Evolutionary conservation across 2,113 vertebrate genomes (phyloP).

Genomic region (Pleuronectes platessa): DNA sequence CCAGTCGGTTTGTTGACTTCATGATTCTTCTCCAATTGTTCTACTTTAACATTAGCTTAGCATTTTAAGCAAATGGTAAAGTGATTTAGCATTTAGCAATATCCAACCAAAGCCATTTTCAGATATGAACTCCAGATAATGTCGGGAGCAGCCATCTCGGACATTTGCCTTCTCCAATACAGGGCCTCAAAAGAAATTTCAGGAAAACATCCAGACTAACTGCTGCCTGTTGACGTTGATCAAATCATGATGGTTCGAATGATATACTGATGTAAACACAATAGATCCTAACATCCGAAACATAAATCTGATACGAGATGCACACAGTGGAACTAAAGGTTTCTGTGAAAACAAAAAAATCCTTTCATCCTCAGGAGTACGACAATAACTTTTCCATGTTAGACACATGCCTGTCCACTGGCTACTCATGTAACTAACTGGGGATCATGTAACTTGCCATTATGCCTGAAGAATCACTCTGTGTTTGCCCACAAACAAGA

Average conservation of each 20-base stretch:
- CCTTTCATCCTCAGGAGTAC: background rate
- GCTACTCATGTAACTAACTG: background rate
- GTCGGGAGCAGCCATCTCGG: too few species aligned
- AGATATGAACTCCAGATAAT: too few species aligned
- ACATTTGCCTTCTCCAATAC: too few species aligned
- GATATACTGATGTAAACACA: background rate
- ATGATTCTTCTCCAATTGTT: background rate
- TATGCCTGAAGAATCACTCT: constrained; percentile 3
- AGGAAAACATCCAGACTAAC: too few species aligned
- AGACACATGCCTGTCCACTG: background rate
- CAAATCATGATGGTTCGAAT: background rate
- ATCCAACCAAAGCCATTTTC: too few species aligned
- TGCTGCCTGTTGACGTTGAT: background rate
- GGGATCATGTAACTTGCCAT: background rate
- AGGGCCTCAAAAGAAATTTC: too few species aligned
- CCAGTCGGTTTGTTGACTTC: background rate
- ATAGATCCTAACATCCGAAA: background rate
- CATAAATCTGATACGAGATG: constrained; percentile 1
- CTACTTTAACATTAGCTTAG: too few species aligned
- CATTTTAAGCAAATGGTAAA: too few species aligned
- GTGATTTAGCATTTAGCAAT: too few species aligned
- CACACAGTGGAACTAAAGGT: background rate
- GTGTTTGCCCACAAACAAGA: constrained; percentile 17
- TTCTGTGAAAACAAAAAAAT: background rate
- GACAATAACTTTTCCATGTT: background rate